Evolutionary conservation across 1,140 invertebrate genomes (phyloP), one percentile per base, ranked within the genome.

Genomic region (Conopomorpha cramerella): DNA sequence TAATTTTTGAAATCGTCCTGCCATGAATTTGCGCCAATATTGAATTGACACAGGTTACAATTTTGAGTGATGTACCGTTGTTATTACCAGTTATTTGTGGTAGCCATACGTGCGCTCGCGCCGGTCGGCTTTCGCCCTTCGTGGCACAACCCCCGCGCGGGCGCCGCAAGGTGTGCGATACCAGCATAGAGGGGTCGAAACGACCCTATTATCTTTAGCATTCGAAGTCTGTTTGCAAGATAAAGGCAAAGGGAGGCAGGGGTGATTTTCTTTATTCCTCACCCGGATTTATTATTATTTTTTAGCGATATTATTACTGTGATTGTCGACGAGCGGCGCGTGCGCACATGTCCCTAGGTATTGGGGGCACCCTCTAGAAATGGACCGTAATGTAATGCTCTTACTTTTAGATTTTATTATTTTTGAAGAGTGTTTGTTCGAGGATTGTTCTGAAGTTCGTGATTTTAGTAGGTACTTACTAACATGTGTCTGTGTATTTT

Each of bases 241-340:
- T 72, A 74, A 74, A 74, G 66, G 65, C 63, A 70, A 66, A 59
- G 62, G 66, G 63, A 65, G 53, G 51, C 47, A 47, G 70, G 70
- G 67, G 63, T 64, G 63, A 68, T 63, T 72, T 74, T 74, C 70
- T 74, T 74, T 74, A 74, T 74, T 74, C 70, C 63, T 74, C 70
- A 68, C 58, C 65, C 63, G 66, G 64, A 72, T 74, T 74, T 74
- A 74, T 74, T 74, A 74, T 74, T 72, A 72, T 74, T 74, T 71
- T 72, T 72, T 72, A 70, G 65, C 10, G 19, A 67, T 74, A 74
- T 72, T 72, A 74, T 74, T 74, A 74, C 66, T 64, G 51, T 62
- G 65, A 70, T 72, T 70, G 61, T 56, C 38, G 51, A 13, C 50
- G 40, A 42, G 42, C 58, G 67, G 44, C 68, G 70, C 66, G 66